A percentile compares a stretch with the other conserved stretches of the same genome.
These are phyloP conservation scores for Pholis gunnellus DNA, from an alignment of 2,113 vertebrate species.

Conservation along the genomic window DNA sequence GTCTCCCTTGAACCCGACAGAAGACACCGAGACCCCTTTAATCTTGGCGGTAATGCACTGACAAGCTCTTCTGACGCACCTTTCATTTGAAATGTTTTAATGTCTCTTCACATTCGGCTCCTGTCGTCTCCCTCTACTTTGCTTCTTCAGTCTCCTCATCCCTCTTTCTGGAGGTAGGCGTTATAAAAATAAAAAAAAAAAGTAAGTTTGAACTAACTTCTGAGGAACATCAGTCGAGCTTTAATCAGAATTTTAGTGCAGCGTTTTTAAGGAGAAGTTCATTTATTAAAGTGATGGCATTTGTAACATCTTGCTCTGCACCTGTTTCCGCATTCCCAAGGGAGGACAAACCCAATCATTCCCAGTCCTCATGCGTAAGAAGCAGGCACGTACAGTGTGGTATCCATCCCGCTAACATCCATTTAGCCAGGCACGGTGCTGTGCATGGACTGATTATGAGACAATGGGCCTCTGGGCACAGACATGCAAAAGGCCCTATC, in stretches of 20 bases:
- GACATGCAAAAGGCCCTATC: not conserved
- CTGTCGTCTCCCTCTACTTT: conserved; percentile 58
- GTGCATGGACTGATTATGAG: not conserved
- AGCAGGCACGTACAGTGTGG: conserved; percentile 6
- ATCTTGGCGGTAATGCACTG: conserved; percentile 78
- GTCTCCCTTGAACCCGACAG: conserved; percentile 80
- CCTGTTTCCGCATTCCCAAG: conserved; percentile 23
- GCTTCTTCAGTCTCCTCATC: conserved; percentile 58
- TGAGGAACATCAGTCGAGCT: conserved; percentile 75
- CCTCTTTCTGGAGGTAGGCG: conserved; percentile 57
- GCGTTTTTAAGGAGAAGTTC: conserved; percentile 55
- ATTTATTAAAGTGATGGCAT: conserved; percentile 65
- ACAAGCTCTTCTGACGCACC: conserved; percentile 79
- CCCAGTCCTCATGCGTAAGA: not conserved
- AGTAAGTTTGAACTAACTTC: conserved; percentile 70
- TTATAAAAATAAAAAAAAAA: conserved; percentile 42
- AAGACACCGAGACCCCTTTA: conserved; percentile 81
- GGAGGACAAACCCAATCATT: conserved; percentile 23
- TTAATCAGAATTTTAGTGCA: conserved; percentile 65
- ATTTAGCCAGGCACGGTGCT: not conserved
- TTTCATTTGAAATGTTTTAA: conserved; percentile 82
- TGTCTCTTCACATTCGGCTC: conserved; percentile 75
- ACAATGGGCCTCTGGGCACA: not conserved
- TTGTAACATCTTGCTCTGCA: conserved; percentile 39
- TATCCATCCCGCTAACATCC: conserved; percentile 1